phyloP scores from a whole-genome alignment of 2,797 vertebrate genomes.

The Acanthurus lineatus region DNA sequence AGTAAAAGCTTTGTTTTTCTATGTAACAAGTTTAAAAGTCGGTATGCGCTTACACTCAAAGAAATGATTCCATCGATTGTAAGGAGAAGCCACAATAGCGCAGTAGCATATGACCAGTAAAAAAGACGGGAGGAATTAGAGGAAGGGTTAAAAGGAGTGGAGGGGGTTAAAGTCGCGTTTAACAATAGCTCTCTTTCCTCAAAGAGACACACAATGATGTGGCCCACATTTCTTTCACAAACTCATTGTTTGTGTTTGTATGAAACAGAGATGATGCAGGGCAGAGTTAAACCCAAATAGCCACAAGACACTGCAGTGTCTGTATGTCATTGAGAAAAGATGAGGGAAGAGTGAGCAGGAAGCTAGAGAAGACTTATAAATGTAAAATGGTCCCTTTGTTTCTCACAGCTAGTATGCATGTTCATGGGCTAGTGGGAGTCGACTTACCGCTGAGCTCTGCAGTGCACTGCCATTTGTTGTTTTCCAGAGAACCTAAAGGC shows the following conservation, averaged over 20 bases:
- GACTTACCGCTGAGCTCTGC: not conserved
- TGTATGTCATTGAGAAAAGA: conserved; percentile 51
- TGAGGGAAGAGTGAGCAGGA: not conserved
- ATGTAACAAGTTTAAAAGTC: not conserved
- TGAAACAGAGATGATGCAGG: conserved; percentile 51
- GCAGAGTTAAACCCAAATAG: conserved; percentile 44
- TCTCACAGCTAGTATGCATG: conserved; percentile 28
- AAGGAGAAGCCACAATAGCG: not conserved
- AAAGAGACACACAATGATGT: conserved; percentile 61
- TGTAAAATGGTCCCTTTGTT: conserved; percentile 48
- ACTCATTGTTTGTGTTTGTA: conserved; percentile 20
- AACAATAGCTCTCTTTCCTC: conserved; percentile 73
- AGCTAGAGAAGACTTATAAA: conserved; percentile 6
- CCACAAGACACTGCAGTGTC: conserved; percentile 48
- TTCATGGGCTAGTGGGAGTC: conserved; percentile 25
- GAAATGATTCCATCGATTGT: not conserved
- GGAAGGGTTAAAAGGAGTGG: conserved; percentile 16
- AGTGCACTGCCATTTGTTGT: not conserved
- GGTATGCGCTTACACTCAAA: not conserved
- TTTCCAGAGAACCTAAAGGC: not conserved
- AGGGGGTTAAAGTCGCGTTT: not conserved
- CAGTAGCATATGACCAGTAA: conserved; percentile 36
- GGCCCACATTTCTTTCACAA: conserved; percentile 70
- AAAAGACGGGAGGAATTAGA: conserved; percentile 20
- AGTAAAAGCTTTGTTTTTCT: not conserved